Evolutionary conservation across 2,113 vertebrate species (phyloP).

Genomic region (Grammomys surdaster): DNA sequence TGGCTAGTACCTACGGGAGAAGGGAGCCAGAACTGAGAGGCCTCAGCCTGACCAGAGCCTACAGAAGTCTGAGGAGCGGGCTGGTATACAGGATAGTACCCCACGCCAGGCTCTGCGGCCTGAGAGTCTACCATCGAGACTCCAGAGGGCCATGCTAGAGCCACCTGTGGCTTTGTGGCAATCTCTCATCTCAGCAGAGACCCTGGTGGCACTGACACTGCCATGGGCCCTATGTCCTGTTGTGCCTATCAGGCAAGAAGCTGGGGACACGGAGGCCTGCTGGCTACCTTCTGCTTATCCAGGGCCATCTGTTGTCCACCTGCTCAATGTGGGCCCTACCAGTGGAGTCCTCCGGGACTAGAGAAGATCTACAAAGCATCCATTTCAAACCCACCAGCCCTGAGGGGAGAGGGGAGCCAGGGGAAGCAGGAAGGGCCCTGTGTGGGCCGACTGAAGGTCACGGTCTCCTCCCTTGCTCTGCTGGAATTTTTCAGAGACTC

Average conservation of each 20-base stretch:
- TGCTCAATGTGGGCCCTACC: background rate
- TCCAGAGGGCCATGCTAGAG: background rate
- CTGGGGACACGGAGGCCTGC: accelerated
- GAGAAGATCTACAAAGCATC: background rate
- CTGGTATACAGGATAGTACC: background rate
- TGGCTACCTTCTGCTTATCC: background rate
- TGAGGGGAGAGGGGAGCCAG: background rate
- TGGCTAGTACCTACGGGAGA: background rate
- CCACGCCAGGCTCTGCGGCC: background rate
- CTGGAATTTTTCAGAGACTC: conserved; percentile 25
- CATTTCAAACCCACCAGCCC: background rate
- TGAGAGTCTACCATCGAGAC: background rate
- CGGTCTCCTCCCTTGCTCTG: background rate
- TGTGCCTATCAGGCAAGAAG: accelerated
- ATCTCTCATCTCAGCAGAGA: background rate
- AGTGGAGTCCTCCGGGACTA: background rate
- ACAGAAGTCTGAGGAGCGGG: accelerated
- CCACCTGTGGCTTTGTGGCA: background rate
- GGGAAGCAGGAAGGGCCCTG: background rate
- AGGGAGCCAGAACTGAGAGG: background rate
- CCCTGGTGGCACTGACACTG: background rate
- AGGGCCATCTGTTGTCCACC: background rate
- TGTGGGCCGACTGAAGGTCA: conserved; percentile 18
- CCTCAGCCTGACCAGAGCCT: accelerated
- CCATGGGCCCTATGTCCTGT: accelerated